Conservation (phyloP, 2,113 vertebrate species). For the Tupaia tana region DNA sequence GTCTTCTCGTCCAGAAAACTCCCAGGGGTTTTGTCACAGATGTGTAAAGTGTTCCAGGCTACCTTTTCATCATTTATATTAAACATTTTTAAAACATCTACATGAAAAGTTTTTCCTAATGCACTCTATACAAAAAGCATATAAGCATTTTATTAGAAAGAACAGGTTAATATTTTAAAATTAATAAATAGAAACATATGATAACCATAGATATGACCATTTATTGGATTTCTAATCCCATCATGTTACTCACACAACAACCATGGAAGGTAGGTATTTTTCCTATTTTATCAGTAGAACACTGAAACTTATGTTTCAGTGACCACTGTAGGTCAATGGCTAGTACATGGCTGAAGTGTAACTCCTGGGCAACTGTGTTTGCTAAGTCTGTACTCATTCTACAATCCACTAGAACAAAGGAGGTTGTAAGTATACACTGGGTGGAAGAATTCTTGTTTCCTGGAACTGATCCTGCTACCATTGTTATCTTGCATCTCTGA, state of each 20-base stretch:
- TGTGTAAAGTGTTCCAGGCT: conserved; percentile 75
- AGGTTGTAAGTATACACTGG: no score
- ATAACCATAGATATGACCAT: not conserved
- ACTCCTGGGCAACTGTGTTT: not conserved
- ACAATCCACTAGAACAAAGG: not conserved
- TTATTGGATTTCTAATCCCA: not conserved
- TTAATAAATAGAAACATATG: not conserved
- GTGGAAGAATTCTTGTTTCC: not conserved
- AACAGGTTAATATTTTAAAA: not conserved
- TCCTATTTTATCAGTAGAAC: not conserved
- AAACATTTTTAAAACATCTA: conserved; percentile 57
- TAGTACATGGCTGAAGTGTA: accelerated
- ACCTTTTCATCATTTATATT: conserved; percentile 78
- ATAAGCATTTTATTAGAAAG: conserved; percentile 37
- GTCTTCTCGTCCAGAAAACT: conserved; percentile 61
- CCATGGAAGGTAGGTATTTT: accelerated
- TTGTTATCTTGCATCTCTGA: not conserved
- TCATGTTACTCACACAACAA: not conserved
- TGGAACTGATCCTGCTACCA: not conserved
- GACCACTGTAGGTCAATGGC: not conserved
- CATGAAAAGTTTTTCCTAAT: conserved; percentile 75
- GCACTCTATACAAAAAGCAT: conserved; percentile 62
- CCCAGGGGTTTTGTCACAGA: conserved; percentile 77
- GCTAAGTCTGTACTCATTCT: not conserved
- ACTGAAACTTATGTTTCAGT: not conserved